These are phyloP conservation scores for Thunnus maccoyii DNA, from an alignment of 2,113 vertebrate species.

Conservation along the genomic window DNA sequence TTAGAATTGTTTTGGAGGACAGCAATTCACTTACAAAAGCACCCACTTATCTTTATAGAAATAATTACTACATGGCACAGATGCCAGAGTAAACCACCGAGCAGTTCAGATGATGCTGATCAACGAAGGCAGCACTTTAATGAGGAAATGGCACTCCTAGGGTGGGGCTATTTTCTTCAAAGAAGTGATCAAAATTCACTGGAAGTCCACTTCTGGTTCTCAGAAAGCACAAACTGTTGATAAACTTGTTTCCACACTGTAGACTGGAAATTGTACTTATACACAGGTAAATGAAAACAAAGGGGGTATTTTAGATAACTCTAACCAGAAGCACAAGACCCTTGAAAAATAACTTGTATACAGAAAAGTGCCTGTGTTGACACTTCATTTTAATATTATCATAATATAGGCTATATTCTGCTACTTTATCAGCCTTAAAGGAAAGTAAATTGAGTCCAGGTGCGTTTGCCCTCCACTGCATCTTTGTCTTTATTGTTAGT, in stretches of 20 bases:
- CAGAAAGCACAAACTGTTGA: not conserved
- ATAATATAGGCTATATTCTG: not conserved
- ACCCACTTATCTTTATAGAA: not conserved
- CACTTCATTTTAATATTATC: not conserved
- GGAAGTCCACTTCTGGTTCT: not conserved
- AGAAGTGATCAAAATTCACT: slow-evolving; percentile 35
- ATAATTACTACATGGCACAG: slow-evolving; percentile 8
- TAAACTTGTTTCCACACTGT: slow-evolving; percentile 1
- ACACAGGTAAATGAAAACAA: not conserved
- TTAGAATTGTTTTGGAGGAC: not conserved
- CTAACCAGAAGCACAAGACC: not conserved
- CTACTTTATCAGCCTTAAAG: too few relatives aligned
- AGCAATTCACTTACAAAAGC: not conserved
- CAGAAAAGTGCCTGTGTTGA: not conserved
- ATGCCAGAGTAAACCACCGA: not conserved
- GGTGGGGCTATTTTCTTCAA: slow-evolving; percentile 50
- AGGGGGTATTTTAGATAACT: not conserved
- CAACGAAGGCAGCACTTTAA: slow-evolving; percentile 1
- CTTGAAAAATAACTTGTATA: not conserved
- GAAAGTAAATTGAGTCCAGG: not conserved
- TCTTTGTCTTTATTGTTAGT: not conserved
- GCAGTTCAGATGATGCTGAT: slow-evolving; percentile 38
- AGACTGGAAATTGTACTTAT: not conserved
- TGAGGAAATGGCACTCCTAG: slow-evolving; percentile 33
- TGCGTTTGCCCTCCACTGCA: not conserved